Conservation (phyloP, 1,140 invertebrate species). For the Monochamus saltuarius region DNA sequence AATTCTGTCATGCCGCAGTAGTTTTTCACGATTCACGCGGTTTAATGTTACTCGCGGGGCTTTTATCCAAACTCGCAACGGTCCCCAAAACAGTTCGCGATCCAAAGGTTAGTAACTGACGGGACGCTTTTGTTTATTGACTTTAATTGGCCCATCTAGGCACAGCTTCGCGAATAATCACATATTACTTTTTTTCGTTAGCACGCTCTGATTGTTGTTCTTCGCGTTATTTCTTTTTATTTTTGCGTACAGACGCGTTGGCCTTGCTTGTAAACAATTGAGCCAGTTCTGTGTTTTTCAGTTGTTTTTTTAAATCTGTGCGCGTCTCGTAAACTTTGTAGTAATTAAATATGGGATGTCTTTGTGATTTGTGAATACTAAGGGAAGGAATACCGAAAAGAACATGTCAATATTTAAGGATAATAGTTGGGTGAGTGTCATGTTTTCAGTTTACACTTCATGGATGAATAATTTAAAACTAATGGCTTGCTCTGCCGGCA, state of each 20-base stretch:
- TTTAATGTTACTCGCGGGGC: slow-evolving; percentile 8
- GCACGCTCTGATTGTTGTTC: slow-evolving; percentile 2
- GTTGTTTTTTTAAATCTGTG: slow-evolving; percentile 4
- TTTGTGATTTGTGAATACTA: slow-evolving; percentile 8
- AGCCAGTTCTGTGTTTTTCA: not conserved
- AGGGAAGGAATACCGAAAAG: not conserved
- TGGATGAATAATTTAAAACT: no score
- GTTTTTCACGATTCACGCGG: slow-evolving; percentile 21
- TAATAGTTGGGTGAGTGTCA: slow-evolving; percentile 34
- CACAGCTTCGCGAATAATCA: slow-evolving; percentile 7
- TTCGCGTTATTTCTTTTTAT: slow-evolving; percentile 9
- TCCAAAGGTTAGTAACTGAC: slow-evolving; percentile 18
- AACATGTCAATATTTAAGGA: slow-evolving; percentile 36
- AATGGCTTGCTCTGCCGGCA: no score
- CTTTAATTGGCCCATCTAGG: slow-evolving; percentile 14
- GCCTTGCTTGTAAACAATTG: not conserved
- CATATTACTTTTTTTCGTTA: slow-evolving; percentile 7
- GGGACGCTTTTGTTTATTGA: slow-evolving; percentile 8
- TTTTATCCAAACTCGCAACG: slow-evolving; percentile 10
- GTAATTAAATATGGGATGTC: not conserved
- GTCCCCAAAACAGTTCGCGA: not conserved
- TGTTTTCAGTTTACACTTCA: no score
- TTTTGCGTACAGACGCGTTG: slow-evolving; percentile 8
- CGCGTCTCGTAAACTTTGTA: slow-evolving; percentile 1
- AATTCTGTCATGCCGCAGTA: slow-evolving; percentile 18